Evolutionary conservation across 2,888 invertebrate species (phyloP), one percentile per base, ranked within the genome.

Genomic region (Acrobasis consociella): DNA sequence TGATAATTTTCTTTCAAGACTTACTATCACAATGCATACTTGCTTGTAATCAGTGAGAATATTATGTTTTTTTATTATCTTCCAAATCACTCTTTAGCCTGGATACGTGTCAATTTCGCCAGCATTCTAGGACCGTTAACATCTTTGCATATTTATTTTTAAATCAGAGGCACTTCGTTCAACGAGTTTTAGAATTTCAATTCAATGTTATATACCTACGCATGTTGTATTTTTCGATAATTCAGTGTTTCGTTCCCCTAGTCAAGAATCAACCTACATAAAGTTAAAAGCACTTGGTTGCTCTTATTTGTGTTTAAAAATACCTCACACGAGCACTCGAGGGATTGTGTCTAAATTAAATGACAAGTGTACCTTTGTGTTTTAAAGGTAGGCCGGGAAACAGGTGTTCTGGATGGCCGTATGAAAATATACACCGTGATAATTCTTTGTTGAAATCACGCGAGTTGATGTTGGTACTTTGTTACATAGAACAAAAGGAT

Each of bases 401-500:
- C 83, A 83, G 81, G 81, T 85, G 83, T 73, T 76, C 71, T 76
- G 77, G 76, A 77, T 70, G 78, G 69, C 69, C 71, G 63, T 72
- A 75, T 76, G 77, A 77, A 76, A 78, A 78, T 73, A 65, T 71
- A 66, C 72, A 73, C 69, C 72, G 62, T 72, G 71, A 71, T 72
- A 72, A 75, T 73, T 69, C 65, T 72, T 69, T 76, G 71, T 71
- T 71, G 65, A 72, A 74, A 74, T 75, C 46, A 13, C n/a, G n/a
- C 2, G 46, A 7, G 46, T n/a, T n/a, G 42, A 11, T 42, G 22
- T 22, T 22, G 22, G 22, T 22, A 22, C 22, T 22, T 22, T 5
- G 31, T 31, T 7, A 5, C 31, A 7, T 7, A 31, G 31, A 7
- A 31, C 7, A 31, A 2, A 31, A 31, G 31, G 31, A 0, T 31